These are phyloP conservation scores for Pelvicachromis taeniatus DNA, from an alignment of 2,113 vertebrate genomes.

Conservation along the genomic window DNA sequence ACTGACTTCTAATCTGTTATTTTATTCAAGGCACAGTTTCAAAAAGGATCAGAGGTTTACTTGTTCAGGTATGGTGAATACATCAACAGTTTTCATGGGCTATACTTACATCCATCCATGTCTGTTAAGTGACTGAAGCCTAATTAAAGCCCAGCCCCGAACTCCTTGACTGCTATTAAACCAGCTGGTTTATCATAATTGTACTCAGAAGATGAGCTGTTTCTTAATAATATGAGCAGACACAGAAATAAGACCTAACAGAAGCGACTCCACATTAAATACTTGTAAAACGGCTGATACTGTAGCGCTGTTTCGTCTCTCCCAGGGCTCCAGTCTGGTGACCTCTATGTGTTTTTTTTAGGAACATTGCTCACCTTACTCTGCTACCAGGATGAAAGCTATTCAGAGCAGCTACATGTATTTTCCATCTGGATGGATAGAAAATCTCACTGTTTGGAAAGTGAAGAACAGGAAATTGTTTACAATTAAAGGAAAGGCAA, in stretches of 20 bases:
- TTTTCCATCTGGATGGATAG: too few species aligned
- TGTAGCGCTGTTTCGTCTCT: not conserved
- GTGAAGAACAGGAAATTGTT: too few species aligned
- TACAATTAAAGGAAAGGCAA: too few species aligned
- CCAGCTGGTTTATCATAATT: not conserved
- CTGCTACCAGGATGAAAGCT: too few species aligned
- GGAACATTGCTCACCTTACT: too few species aligned
- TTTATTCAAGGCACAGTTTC: too few species aligned
- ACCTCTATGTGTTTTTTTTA: too few species aligned
- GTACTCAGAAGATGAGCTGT: not conserved
- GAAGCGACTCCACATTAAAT: not conserved
- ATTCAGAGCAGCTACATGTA: too few species aligned
- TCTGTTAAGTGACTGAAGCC: not conserved
- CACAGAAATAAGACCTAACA: not conserved
- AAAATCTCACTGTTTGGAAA: too few species aligned
- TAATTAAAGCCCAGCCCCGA: not conserved
- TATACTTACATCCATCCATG: not conserved
- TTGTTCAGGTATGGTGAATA: not conserved
- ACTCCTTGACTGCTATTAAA: not conserved
- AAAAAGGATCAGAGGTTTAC: not conserved
- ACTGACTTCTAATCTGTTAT: not conserved
- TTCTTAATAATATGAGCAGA: not conserved
- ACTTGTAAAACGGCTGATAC: not conserved
- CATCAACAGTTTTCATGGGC: not conserved
- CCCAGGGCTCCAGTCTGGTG: too few species aligned